Percentiles rank a stretch among this genome's conserved stretches.
Evolutionary conservation across 2,888 invertebrate genomes (phyloP).

Genomic region (Rosalia funebris): DNA sequence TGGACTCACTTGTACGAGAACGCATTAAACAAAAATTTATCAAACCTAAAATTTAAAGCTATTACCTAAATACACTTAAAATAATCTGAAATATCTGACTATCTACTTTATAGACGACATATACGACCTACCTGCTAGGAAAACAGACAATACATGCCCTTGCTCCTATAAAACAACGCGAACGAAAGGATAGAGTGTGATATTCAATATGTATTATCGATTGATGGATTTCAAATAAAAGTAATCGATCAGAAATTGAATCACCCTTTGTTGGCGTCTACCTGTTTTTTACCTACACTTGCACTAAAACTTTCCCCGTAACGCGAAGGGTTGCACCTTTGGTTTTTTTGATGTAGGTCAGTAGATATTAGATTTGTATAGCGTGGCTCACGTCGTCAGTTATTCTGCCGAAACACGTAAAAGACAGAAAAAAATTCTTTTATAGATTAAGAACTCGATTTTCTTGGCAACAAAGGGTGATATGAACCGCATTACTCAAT

Average conservation of each 20-base stretch:
- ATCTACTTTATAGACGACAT: neutral
- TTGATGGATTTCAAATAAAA: constrained; percentile 10
- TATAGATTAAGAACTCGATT: too few species aligned
- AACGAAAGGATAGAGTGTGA: neutral
- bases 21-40: too few species aligned
- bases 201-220: constrained; percentile 7
- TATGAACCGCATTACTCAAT: too few species aligned
- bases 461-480: too few species aligned
- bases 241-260: constrained; percentile 18
- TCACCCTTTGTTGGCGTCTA: neutral
- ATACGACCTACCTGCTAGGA: neutral
- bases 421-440: too few species aligned
- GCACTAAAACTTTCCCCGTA: constrained; percentile 3
- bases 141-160: neutral
- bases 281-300: constrained; percentile 4
- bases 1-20: too few species aligned
- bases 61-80: too few species aligned
- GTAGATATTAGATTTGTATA: neutral
- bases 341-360: neutral
- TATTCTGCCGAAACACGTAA: too few species aligned
- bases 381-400: too few species aligned
- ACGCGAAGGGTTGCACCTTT: neutral
- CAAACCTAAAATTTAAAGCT: too few species aligned
- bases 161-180: neutral
- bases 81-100: constrained; percentile 31